These are phyloP conservation scores for Ascidia mentula DNA, from an alignment of 23 tunicate genomes.

Conservation along the genomic window DNA sequence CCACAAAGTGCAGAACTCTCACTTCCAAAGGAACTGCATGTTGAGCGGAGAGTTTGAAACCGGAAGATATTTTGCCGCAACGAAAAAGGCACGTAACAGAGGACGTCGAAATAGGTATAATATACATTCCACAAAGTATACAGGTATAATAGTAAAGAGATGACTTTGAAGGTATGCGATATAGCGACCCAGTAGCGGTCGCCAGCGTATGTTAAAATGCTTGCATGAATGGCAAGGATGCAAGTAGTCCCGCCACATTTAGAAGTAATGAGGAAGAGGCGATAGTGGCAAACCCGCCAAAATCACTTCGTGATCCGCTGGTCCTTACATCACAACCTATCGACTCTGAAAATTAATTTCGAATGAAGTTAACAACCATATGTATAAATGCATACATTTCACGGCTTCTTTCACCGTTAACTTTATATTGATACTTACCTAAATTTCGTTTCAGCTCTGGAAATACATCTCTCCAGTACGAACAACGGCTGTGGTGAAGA, in stretches of 20 bases:
- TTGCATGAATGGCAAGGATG: neutral
- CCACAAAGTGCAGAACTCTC: neutral
- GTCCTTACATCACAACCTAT: neutral
- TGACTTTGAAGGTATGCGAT: too few relatives aligned
- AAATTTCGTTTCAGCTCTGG: constrained; percentile 26
- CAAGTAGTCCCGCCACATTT: neutral
- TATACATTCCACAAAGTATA: neutral
- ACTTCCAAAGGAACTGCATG: neutral
- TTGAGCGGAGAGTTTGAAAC: neutral
- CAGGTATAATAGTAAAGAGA: too few relatives aligned
- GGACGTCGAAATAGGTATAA: neutral
- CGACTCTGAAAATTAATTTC: neutral
- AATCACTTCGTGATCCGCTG: constrained; percentile 1
- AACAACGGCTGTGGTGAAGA: constrained; percentile 28
- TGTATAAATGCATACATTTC: too few relatives aligned
- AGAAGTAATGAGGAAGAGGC: neutral
- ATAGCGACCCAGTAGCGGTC: too few relatives aligned
- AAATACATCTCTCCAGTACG: constrained; percentile 43
- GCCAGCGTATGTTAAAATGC: neutral
- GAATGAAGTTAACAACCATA: neutral
- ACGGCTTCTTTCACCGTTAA: too few relatives aligned
- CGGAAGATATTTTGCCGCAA: neutral
- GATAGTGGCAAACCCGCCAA: neutral
- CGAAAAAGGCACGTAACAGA: neutral
- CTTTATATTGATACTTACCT: too few relatives aligned